These are phyloP conservation scores for Grus americana DNA, from an alignment of 2,113 vertebrate genomes.

Conservation along the genomic window DNA sequence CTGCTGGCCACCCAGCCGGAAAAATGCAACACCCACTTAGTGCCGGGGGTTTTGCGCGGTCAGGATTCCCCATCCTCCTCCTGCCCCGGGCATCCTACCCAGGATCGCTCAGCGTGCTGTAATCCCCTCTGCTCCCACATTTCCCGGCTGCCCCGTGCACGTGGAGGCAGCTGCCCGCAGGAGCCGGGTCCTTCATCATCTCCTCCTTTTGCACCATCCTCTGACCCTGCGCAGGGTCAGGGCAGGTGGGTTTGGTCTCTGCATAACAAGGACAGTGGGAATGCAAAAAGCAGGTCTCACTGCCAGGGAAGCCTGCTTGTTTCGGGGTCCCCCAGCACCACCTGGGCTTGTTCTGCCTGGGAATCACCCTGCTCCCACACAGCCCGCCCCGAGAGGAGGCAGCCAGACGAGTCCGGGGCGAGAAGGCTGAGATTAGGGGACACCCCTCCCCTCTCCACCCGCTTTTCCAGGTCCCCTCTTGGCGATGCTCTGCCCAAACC, in stretches of 20 bases:
- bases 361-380: neutral
- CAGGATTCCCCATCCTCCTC: neutral
- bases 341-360: fast-evolving
- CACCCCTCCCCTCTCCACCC: neutral
- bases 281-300: neutral
- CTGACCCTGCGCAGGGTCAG: neutral
- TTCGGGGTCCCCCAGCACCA: neutral
- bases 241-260: neutral
- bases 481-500: fast-evolving
- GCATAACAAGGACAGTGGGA: neutral
- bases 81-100: neutral
- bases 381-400: fast-evolving
- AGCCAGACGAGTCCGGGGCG: neutral
- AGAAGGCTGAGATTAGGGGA: neutral
- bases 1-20: fast-evolving
- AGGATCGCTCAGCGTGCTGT: neutral
- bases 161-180: neutral
- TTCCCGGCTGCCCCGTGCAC: neutral
- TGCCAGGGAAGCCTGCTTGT: neutral
- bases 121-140: neutral
- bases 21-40: neutral
- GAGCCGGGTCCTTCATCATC: neutral
- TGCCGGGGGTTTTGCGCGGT: neutral
- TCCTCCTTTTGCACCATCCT: neutral
- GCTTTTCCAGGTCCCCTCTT: neutral